Percentiles rank a stretch among this genome's conserved stretches.
Evolutionary conservation across 2,113 vertebrate species (phyloP).

Genomic region (Diphyllodes magnificus): DNA sequence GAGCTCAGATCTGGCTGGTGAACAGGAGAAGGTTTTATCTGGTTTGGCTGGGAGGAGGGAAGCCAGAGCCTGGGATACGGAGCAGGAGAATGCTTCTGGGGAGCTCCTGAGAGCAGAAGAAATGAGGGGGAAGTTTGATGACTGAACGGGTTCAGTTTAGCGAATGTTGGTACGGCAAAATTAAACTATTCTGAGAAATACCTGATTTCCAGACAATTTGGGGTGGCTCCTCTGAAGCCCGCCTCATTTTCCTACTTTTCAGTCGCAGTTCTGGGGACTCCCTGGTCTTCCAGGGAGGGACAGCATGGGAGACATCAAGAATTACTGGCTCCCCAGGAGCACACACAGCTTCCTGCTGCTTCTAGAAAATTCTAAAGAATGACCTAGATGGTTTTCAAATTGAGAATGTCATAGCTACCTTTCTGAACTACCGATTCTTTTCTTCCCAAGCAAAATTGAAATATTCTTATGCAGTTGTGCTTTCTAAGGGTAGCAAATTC

Average conservation of each 20-base stretch:
- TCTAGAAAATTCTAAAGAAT: not conserved
- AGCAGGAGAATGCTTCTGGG: not conserved
- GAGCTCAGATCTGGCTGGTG: not conserved
- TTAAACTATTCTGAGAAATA: not conserved
- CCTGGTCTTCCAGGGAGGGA: fast-evolving
- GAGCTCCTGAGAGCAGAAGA: not conserved
- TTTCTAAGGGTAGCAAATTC: not conserved
- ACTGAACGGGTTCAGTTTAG: not conserved
- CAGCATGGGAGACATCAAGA: not conserved
- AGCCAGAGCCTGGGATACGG: not conserved
- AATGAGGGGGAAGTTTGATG: not conserved
- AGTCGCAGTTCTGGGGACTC: not conserved
- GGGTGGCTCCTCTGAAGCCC: not conserved
- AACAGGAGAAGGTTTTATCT: not conserved
- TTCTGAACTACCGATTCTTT: not conserved
- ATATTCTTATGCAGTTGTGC: not conserved
- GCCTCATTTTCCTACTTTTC: not conserved
- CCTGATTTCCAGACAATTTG: not conserved
- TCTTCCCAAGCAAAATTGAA: not conserved
- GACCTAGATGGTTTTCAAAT: not conserved
- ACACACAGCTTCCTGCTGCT: not conserved
- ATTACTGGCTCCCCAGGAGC: not conserved
- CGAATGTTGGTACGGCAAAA: not conserved
- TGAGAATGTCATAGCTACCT: not conserved
- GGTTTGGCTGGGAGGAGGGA: not conserved